Evolutionary conservation across 2,113 vertebrate genomes (phyloP).

Genomic region (Hemiprocne comata): DNA sequence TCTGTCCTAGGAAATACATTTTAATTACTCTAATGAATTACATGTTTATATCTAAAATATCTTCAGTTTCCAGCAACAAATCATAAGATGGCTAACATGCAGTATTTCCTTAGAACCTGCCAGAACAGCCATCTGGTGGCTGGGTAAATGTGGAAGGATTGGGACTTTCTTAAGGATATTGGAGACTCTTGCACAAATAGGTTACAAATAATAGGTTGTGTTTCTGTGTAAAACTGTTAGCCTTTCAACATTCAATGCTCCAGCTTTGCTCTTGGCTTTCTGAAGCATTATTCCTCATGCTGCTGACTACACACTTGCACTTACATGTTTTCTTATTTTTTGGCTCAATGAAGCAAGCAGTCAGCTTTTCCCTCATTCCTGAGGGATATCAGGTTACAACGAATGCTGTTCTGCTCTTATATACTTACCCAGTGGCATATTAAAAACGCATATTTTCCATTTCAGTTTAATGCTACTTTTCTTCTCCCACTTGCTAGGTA

Average conservation of each 20-base stretch:
- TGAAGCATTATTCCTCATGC: neutral
- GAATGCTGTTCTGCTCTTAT: slow-evolving; percentile 13
- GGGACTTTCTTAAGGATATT: neutral
- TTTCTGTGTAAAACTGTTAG: neutral
- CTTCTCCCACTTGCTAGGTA: slow-evolving; percentile 19
- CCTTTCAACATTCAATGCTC: neutral
- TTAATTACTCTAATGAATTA: neutral
- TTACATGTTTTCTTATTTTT: slow-evolving; percentile 59
- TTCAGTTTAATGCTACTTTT: slow-evolving; percentile 22
- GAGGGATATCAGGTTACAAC: slow-evolving; percentile 64
- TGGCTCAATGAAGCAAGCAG: slow-evolving; percentile 56
- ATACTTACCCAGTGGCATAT: slow-evolving; percentile 23
- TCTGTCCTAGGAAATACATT: neutral
- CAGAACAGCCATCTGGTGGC: neutral
- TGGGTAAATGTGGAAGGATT: neutral
- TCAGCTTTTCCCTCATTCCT: slow-evolving; percentile 66
- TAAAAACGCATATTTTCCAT: slow-evolving; percentile 58
- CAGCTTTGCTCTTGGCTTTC: neutral
- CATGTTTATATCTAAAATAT: neutral
- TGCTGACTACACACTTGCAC: slow-evolving; percentile 37
- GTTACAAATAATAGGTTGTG: neutral
- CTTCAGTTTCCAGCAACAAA: neutral
- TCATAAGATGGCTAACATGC: neutral
- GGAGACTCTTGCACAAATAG: neutral
- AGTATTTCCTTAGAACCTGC: neutral